Evolutionary conservation across 1,140 invertebrate genomes (phyloP), one percentile per base, ranked within the genome.

Genomic region (Sinonovacula constricta): DNA sequence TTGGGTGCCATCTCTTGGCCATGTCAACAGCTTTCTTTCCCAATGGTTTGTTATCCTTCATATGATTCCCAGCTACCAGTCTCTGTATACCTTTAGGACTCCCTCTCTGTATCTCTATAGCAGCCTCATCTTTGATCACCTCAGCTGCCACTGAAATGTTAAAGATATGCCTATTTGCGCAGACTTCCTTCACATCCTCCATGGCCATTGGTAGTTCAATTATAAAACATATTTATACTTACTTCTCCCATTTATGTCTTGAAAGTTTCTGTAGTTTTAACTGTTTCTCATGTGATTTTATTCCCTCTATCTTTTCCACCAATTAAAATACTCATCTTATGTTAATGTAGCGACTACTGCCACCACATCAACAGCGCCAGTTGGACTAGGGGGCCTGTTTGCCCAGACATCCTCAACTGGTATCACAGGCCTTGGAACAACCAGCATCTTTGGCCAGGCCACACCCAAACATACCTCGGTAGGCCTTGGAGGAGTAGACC

Each of bases 401-500:
- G 39, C 7, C 18, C 39, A 45, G 39, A 45, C 67, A 28, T 26
- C 26, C 3, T 31, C 39, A 28, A n/a, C 3, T n/a, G n/a, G 36
- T 54, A 57, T 34, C 1, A 3, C 67, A 36, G 51, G 24, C 34
- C 30, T 39, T 70, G 66, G 80, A 28, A 15, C 33, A 14, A 62
- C 70, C 22, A 84, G 82, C 60, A 78, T 81, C 36, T 85, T 82
- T 81, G 76, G 83, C 53, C 62, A 54, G 24, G 49, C 77, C 7
- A 30, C 79, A 30, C 68, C 90, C 31, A 81, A 89, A 24, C 74
- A 87, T 45, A 86, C 92, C 3, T 91, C 89, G 79, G 88, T 89
- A 83, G 94, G 94, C 7, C 88, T 95, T 2, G 94, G 94, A 4
- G 94, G 94, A 18, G 88, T 94, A 36, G 93, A 94, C 81, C 92